These are phyloP conservation scores for Heliocidaris tuberculata DNA, from an alignment of 35 echinoderm and acorn worm species.

Conservation along the genomic window DNA sequence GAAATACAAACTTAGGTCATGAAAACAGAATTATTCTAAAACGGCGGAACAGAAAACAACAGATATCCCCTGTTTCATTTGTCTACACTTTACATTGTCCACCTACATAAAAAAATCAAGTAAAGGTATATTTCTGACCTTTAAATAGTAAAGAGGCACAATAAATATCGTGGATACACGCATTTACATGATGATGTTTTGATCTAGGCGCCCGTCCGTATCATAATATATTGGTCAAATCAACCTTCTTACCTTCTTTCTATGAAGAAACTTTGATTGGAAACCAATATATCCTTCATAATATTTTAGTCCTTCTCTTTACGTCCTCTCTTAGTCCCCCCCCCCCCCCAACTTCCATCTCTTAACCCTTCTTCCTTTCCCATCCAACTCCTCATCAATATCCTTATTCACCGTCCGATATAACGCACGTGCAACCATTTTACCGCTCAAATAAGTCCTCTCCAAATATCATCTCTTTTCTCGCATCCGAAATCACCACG, in stretches of 20 bases:
- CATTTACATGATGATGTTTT: not conserved
- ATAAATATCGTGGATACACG: not conserved
- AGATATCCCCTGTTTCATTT: not conserved
- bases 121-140: too few relatives aligned
- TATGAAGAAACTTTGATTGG: not conserved
- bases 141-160: too few relatives aligned
- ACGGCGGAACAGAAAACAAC: too few relatives aligned
- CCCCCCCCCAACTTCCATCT: not conserved
- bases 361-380: not conserved
- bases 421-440: not conserved
- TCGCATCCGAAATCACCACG: not conserved
- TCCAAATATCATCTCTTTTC: not conserved
- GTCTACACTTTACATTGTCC: too few relatives aligned
- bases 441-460: slow-evolving; percentile 16
- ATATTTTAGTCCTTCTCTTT: too few relatives aligned
- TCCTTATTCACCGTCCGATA: not conserved
- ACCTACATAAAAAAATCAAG: too few relatives aligned
- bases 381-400: not conserved
- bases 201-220: too few relatives aligned
- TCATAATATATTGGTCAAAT: too few relatives aligned
- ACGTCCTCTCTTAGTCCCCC: not conserved
- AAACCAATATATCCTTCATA: too few relatives aligned
- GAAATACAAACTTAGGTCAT: too few relatives aligned
- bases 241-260: not conserved
- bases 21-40: too few relatives aligned